Evolutionary conservation across 2,113 vertebrate species (phyloP).

Genomic region (Oxygymnocypris stewartii): DNA sequence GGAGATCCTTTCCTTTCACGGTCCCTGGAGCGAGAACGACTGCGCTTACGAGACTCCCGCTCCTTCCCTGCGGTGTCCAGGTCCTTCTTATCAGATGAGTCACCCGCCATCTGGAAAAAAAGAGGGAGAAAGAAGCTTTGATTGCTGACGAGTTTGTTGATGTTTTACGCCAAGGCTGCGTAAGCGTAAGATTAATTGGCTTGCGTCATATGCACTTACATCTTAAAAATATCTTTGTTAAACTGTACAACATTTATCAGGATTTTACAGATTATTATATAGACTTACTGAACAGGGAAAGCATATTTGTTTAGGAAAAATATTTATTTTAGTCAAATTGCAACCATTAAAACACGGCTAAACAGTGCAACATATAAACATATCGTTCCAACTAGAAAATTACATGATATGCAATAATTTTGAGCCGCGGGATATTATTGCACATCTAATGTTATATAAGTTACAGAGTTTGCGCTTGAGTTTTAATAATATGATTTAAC

Average conservation of each 20-base stretch:
- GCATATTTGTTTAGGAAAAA: background rate
- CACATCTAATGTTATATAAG: too few relatives aligned
- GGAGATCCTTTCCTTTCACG: constrained; percentile 86
- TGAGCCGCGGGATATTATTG: too few relatives aligned
- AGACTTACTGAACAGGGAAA: background rate
- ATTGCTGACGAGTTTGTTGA: background rate
- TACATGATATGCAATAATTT: background rate
- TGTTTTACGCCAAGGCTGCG: background rate
- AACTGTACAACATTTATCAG: background rate
- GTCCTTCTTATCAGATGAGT: constrained; percentile 87
- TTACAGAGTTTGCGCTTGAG: background rate
- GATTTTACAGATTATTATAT: background rate
- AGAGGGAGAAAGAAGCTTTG: background rate
- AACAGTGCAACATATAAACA: background rate
- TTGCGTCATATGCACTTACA: background rate
- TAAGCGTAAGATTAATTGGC: background rate
- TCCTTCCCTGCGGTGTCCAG: constrained; percentile 84
- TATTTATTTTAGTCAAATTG: background rate
- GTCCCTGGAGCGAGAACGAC: constrained; percentile 83
- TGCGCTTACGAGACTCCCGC: constrained; percentile 81
- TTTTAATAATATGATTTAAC: background rate
- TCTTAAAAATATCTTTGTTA: background rate
- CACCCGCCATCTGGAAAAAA: constrained; percentile 86
- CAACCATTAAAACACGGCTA: background rate
- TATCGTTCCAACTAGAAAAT: background rate